Evolutionary conservation across 2,113 vertebrate genomes (phyloP).

Genomic region (Gavialis gangeticus): DNA sequence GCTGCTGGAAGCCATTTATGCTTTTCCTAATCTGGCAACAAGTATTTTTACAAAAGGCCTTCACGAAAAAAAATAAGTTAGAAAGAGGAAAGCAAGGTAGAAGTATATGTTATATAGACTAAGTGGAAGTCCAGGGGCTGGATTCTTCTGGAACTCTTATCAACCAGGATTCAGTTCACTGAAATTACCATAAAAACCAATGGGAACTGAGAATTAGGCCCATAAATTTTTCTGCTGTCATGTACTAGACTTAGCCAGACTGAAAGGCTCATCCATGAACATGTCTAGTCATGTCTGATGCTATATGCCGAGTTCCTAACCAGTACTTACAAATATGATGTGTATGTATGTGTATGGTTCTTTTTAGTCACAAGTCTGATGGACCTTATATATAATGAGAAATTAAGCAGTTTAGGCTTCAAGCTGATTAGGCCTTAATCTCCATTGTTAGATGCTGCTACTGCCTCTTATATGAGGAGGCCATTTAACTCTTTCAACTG

Average conservation of each 20-base stretch:
- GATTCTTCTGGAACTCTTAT: neutral
- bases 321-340: fast-evolving
- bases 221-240: neutral
- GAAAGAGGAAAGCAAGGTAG: neutral
- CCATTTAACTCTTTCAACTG: neutral
- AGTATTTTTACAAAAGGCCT: neutral
- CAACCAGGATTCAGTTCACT: neutral
- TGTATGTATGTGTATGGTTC: neutral
- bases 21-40: neutral
- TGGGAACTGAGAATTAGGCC: neutral
- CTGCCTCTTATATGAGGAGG: neutral
- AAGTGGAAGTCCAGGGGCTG: neutral
- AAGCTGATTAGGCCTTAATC: neutral
- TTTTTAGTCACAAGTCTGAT: constrained; percentile 5
- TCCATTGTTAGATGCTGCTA: neutral
- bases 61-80: neutral
- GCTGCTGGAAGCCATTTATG: neutral
- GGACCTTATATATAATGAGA: neutral
- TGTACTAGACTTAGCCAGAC: neutral
- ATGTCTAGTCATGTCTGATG: constrained; percentile 9
- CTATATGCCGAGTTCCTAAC: neutral
- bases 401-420: neutral
- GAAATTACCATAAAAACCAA: neutral
- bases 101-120: neutral
- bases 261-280: neutral